phyloP scores from a whole-genome alignment of 2,888 invertebrate genomes.

The Macrostomum cliftonense region DNA sequence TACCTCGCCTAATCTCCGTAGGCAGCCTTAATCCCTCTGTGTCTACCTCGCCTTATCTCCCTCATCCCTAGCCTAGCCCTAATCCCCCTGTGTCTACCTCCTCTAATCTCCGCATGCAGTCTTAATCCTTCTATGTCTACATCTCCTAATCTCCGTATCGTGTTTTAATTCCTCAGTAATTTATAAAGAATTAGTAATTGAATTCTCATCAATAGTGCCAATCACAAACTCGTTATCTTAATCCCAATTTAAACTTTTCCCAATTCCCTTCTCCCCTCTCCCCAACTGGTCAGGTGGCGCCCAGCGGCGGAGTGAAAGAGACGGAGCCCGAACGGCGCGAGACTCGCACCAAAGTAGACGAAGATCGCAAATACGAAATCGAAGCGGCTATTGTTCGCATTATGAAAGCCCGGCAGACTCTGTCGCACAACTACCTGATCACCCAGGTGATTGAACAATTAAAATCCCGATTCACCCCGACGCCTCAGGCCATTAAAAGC shows the following conservation, averaged over 20 bases:
- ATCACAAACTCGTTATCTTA: no score
- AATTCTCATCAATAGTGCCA: no score
- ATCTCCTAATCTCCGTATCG: no score
- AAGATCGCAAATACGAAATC: constrained; percentile 95
- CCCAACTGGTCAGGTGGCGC: neutral
- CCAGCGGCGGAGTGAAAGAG: constrained; percentile 42
- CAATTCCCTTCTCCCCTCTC: no score
- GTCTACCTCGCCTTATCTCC: neutral
- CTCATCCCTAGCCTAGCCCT: no score
- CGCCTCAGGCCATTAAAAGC: constrained; percentile 93
- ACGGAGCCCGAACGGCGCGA: constrained; percentile 97
- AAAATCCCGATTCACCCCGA: constrained; percentile 85
- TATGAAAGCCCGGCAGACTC: constrained; percentile 90
- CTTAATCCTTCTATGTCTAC: neutral
- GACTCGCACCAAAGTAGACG: constrained; percentile 89
- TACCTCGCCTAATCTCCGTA: neutral
- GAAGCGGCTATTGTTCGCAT: constrained; percentile 97
- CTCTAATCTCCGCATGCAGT: no score
- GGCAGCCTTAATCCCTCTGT: no score
- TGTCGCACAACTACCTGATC: constrained; percentile 67
- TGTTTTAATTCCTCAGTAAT: no score
- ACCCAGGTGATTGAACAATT: constrained; percentile 88
- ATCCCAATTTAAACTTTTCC: no score
- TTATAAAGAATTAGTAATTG: no score
- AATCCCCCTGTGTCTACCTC: constrained; percentile 21